Evolutionary conservation across 2,888 invertebrate genomes (phyloP).

Genomic region (Desoria tigrina): DNA sequence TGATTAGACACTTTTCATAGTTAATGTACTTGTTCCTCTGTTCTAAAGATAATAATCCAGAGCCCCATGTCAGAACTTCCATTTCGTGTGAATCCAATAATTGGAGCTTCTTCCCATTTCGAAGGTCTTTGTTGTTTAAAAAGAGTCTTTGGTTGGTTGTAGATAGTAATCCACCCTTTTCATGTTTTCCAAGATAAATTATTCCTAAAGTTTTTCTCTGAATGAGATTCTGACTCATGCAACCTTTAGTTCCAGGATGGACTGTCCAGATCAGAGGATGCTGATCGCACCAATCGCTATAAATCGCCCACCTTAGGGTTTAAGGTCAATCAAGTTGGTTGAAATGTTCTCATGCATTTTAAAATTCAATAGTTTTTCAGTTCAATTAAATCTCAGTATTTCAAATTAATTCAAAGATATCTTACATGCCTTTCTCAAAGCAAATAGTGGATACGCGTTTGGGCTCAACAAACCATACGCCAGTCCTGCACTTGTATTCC

Average conservation of each 20-base stretch:
- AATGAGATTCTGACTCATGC: conserved; percentile 22
- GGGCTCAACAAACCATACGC: conserved; percentile 44
- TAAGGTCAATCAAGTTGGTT: background rate
- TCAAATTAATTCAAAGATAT: background rate
- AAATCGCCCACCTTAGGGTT: conserved; percentile 45
- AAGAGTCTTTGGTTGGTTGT: conserved; percentile 30
- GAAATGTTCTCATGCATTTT: no score
- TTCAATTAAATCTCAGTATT: background rate
- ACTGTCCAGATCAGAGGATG: conserved; percentile 42
- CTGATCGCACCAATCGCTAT: conserved; percentile 40
- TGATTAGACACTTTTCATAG: conserved; percentile 32
- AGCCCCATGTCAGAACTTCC: conserved; percentile 34
- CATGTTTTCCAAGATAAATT: conserved; percentile 31
- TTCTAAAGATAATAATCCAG: conserved; percentile 13
- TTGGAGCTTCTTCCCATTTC: conserved; percentile 27
- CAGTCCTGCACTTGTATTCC: conserved; percentile 30
- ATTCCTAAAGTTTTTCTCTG: conserved; percentile 28
- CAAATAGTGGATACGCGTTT: conserved; percentile 34
- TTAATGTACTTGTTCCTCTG: background rate
- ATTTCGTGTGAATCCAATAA: conserved; percentile 34
- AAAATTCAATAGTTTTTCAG: background rate
- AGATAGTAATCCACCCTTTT: conserved; percentile 34
- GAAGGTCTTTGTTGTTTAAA: conserved; percentile 31
- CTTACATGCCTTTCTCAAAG: conserved; percentile 44
- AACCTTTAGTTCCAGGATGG: conserved; percentile 33